Base-by-base conservation (phyloP, 2,888 invertebrate species). In the Lacanobia wlatinum region DNA sequence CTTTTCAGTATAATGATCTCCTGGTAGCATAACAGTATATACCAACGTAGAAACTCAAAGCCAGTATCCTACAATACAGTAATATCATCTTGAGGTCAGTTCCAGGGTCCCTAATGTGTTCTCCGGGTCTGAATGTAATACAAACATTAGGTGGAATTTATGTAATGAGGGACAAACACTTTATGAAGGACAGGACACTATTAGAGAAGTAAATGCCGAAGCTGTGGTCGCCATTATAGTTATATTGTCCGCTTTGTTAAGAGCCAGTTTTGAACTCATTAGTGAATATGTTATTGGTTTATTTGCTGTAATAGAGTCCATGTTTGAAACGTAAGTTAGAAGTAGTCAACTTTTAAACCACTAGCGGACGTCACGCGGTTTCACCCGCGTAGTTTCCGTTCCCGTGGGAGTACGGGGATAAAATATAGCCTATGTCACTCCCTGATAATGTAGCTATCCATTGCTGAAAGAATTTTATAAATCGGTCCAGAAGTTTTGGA, bases 111-210 rank as follows among this genome's bases (percentile, higher is more conserved):
- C 73, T 66, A 73, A 83, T 66, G 73, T 55, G 77, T 68, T 63
- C n/a, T 65, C 21, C 34, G 64, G 73, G 56, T 62, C 52, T 48
- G 43, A 50, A 65, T 55, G 28, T 73, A 83, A 59, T 53, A 65
- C 46, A 79, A 79, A 28, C 63, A 52, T 70, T 64, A 59, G 63
- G 28, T 69, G 46, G 55, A 59, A 73, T 80, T 73, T 53, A 65
- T 73, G 58, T 65, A 62, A 68, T 66, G 68, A 59, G 46, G 43
- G 46, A 61, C 60, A 46, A 43, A 68, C 56, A 78, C 48, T 28
- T 78, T 73, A 61, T 58, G 46, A 68, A 79, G 46, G 40, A 67
- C 55, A 55, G 23, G 23, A 43, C 16, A 18, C 18, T 59, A n/a
- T 10, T 53, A 16, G n/a, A 43, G 34, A 18, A 52, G 63, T 64